phyloP scores from a whole-genome alignment of 2,113 vertebrate species.

The Eurystomus gularis region DNA sequence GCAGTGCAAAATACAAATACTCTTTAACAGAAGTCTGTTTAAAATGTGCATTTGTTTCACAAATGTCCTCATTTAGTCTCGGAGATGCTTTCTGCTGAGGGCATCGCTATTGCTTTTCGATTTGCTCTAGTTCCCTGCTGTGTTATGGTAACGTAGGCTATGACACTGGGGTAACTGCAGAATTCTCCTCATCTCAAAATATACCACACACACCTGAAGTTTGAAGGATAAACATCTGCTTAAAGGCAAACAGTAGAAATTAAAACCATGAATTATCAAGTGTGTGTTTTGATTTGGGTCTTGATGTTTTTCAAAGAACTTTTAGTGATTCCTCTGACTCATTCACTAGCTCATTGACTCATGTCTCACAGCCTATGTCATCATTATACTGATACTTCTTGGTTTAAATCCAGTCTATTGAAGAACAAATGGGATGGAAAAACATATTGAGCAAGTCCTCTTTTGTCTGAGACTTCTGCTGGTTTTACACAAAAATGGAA shows the following conservation, averaged over 20 bases:
- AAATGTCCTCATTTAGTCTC: not conserved
- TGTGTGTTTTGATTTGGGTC: not conserved
- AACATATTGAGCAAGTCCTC: not conserved
- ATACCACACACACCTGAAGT: not conserved
- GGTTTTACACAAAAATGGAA: not conserved
- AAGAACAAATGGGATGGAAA: not conserved
- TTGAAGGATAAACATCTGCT: not conserved
- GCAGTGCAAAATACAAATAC: not conserved
- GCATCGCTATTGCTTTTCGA: not conserved
- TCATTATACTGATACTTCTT: not conserved
- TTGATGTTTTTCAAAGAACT: not conserved
- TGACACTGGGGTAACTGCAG: not conserved
- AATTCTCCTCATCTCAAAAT: not conserved
- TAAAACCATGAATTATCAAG: not conserved
- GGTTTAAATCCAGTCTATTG: not conserved
- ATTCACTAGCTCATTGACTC: not conserved
- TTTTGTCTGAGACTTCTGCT: not conserved
- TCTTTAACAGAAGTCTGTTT: not conserved
- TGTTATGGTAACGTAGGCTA: not conserved
- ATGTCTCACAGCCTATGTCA: not conserved
- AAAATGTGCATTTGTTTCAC: not conserved
- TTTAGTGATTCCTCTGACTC: not conserved
- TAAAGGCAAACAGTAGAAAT: not conserved
- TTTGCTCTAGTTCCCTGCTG: not conserved
- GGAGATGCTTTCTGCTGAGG: not conserved